Evolutionary conservation across 2,113 vertebrate species (phyloP).

Genomic region (Eudyptes chrysolophus): DNA sequence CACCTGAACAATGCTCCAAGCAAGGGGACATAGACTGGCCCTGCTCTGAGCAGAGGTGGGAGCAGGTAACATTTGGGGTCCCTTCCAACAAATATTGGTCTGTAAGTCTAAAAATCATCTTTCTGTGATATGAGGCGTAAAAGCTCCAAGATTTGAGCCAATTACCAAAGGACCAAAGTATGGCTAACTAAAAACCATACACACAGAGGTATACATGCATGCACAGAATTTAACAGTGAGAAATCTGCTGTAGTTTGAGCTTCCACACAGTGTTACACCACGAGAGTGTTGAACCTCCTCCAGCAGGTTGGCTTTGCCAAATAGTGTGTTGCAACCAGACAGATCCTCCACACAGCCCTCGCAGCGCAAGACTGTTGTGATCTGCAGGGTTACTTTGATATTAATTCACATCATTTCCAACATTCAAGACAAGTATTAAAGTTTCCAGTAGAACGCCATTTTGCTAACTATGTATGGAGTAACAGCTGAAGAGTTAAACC

Average conservation of each 20-base stretch:
- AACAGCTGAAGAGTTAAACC: not conserved
- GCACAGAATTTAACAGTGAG: not conserved
- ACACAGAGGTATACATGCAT: not conserved
- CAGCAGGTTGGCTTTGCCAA: not conserved
- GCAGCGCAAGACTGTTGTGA: not conserved
- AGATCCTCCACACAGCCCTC: not conserved
- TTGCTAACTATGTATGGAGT: not conserved
- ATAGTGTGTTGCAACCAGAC: accelerated
- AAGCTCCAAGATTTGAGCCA: not conserved
- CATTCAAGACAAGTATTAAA: not conserved
- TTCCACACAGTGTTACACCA: not conserved
- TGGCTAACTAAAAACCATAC: not conserved
- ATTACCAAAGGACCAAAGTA: not conserved
- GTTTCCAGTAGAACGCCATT: not conserved
- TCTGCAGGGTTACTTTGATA: not conserved
- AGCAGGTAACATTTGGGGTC: not conserved
- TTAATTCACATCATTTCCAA: not conserved
- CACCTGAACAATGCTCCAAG: not conserved
- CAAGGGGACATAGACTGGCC: not conserved
- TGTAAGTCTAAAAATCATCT: not conserved
- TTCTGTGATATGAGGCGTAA: not conserved
- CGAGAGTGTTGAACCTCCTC: accelerated
- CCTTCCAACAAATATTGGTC: not conserved
- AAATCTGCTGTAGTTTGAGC: not conserved
- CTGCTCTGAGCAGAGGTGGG: not conserved